phyloP scores from a whole-genome alignment of 2,888 invertebrate genomes.

The Plebejus melissa region DNA sequence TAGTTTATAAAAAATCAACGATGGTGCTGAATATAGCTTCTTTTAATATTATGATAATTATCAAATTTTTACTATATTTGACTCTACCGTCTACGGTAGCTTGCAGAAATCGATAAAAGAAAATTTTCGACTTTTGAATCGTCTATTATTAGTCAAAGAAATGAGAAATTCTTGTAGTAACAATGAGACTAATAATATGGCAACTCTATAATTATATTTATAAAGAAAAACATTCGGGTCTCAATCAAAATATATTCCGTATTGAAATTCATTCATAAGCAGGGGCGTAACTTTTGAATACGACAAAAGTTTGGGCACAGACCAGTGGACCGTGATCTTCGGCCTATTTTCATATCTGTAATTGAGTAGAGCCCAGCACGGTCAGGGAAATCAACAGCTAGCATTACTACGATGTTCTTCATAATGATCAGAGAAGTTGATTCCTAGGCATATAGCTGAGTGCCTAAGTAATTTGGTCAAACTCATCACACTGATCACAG shows the following conservation, averaged over 20 bases:
- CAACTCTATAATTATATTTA: background rate
- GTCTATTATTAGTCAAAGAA: background rate
- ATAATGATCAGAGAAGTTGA: background rate
- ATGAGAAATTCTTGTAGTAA: background rate
- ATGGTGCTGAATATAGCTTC: too few relatives aligned
- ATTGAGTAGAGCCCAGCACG: slow-evolving; percentile 42
- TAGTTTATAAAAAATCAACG: too few relatives aligned
- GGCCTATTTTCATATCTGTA: slow-evolving; percentile 42
- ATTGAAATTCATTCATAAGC: slow-evolving; percentile 25
- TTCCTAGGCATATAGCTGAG: too few relatives aligned
- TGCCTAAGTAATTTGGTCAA: too few relatives aligned
- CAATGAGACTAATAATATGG: background rate
- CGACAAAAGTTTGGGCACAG: slow-evolving; percentile 43
- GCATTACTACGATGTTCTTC: background rate
- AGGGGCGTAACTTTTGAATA: slow-evolving; percentile 27
- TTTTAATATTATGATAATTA: too few relatives aligned
- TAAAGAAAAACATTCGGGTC: slow-evolving; percentile 29
- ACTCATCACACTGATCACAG: too few relatives aligned
- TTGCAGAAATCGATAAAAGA: too few relatives aligned
- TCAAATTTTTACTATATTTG: too few relatives aligned
- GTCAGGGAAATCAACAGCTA: background rate
- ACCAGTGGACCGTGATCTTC: slow-evolving; percentile 43
- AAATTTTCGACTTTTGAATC: too few relatives aligned
- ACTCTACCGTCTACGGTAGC: too few relatives aligned
- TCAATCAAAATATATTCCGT: slow-evolving; percentile 29